phyloP scores from a whole-genome alignment of 2,113 vertebrate species.

The Malurus melanocephalus region DNA sequence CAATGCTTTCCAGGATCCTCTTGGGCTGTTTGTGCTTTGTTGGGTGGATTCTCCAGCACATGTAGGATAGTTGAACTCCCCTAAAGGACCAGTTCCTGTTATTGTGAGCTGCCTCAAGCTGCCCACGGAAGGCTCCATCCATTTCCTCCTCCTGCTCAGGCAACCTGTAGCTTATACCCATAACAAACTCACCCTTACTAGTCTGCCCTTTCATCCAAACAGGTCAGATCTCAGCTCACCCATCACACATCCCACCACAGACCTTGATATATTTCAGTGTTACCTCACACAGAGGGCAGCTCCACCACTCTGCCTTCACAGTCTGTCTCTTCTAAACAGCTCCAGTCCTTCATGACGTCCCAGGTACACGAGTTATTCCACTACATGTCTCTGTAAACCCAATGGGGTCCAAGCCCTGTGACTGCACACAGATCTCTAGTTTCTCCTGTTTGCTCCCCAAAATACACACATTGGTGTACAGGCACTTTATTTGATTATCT shows the following conservation, averaged over 20 bases:
- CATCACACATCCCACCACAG: background rate
- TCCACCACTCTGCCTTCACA: background rate
- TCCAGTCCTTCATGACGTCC: background rate
- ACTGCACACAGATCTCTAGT: background rate
- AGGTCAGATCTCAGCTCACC: background rate
- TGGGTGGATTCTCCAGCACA: background rate
- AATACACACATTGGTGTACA: background rate
- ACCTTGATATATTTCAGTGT: background rate
- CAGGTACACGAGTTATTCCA: background rate
- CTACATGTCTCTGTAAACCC: accelerated
- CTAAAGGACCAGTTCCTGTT: background rate
- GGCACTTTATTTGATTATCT: background rate
- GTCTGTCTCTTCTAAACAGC: background rate
- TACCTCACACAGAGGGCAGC: background rate
- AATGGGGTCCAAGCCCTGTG: background rate
- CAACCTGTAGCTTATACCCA: background rate
- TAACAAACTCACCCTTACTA: background rate
- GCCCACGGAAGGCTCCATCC: background rate
- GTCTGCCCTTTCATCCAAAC: background rate
- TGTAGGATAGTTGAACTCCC: background rate
- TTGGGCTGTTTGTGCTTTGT: background rate
- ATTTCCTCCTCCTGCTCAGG: background rate
- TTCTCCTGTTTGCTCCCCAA: background rate
- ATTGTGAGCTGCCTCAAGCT: background rate
- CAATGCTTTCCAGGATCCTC: background rate